These are phyloP conservation scores for Ligdia adustata DNA, from an alignment of 2,888 invertebrate species.

Conservation along the genomic window DNA sequence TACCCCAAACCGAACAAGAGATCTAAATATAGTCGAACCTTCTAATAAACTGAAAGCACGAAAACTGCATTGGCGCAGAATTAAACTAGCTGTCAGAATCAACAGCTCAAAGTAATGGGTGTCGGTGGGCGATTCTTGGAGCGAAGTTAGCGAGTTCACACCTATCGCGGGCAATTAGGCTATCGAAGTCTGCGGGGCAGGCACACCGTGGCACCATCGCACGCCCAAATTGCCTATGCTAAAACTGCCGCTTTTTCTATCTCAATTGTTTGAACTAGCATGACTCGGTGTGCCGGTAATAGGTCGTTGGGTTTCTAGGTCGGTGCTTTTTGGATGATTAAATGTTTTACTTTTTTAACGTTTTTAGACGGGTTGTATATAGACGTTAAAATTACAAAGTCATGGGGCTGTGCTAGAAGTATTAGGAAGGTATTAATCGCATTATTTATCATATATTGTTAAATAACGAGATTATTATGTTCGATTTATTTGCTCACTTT, in stretches of 20 bases:
- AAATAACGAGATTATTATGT: too few species aligned
- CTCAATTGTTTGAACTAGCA: conserved; percentile 33
- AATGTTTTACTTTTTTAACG: conserved; percentile 7
- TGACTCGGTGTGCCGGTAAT: conserved; percentile 33
- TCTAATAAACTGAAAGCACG: conserved; percentile 25
- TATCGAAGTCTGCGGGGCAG: conserved; percentile 38
- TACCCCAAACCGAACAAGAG: conserved; percentile 27
- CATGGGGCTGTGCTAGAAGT: too few species aligned
- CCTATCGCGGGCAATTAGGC: conserved; percentile 51
- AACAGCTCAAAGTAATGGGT: conserved; percentile 40
- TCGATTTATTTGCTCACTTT: too few species aligned
- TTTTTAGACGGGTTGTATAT: background rate
- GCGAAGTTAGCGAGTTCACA: conserved; percentile 44
- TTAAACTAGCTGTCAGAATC: conserved; percentile 49
- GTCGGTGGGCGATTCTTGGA: conserved; percentile 14
- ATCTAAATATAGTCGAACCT: conserved; percentile 26
- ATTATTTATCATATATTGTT: too few species aligned
- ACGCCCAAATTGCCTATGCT: conserved; percentile 32
- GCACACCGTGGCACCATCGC: conserved; percentile 43
- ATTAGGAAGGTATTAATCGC: too few species aligned
- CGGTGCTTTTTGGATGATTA: conserved; percentile 16
- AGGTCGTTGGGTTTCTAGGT: conserved; percentile 32
- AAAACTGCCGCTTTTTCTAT: conserved; percentile 35
- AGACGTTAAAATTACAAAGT: background rate
- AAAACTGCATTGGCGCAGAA: conserved; percentile 34